These are phyloP conservation scores for Poecilobothrus nobilitatus DNA, from an alignment of 2,888 invertebrate genomes.

Conservation along the genomic window DNA sequence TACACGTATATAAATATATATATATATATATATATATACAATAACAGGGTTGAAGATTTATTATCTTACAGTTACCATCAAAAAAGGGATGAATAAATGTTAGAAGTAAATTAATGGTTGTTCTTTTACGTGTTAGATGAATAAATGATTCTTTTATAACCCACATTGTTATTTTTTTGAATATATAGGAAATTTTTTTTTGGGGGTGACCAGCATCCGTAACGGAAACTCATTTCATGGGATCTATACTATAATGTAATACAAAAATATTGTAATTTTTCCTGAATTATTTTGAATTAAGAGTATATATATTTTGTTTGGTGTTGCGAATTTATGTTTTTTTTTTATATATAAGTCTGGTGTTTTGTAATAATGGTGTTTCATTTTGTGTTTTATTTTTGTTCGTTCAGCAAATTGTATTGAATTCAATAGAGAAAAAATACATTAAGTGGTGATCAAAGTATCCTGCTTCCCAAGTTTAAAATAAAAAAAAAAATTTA, in stretches of 20 bases:
- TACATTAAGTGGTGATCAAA: no score
- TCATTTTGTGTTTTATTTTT: no score
- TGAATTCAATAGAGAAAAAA: no score
- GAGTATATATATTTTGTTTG: neutral
- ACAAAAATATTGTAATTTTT: neutral
- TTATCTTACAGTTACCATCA: neutral
- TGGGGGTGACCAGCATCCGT: slow-evolving; percentile 18
- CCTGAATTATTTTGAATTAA: slow-evolving; percentile 2
- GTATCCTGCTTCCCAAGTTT: no score
- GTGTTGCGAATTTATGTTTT: slow-evolving; percentile 9
- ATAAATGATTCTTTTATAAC: neutral
- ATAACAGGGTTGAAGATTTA: slow-evolving; percentile 5
- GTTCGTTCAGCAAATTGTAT: no score
- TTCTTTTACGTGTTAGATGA: neutral
- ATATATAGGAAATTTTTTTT: neutral
- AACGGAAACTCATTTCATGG: slow-evolving; percentile 15
- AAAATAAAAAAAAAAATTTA: no score
- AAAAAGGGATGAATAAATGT: neutral
- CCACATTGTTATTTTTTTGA: neutral
- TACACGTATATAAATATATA: no score
- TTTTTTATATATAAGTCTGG: neutral
- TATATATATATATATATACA: neutral
- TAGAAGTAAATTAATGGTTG: neutral
- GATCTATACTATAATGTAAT: neutral
- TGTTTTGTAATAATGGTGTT: no score